Base-by-base conservation (phyloP, 2,113 vertebrate species). In the Ctenomys sociabilis region DNA sequence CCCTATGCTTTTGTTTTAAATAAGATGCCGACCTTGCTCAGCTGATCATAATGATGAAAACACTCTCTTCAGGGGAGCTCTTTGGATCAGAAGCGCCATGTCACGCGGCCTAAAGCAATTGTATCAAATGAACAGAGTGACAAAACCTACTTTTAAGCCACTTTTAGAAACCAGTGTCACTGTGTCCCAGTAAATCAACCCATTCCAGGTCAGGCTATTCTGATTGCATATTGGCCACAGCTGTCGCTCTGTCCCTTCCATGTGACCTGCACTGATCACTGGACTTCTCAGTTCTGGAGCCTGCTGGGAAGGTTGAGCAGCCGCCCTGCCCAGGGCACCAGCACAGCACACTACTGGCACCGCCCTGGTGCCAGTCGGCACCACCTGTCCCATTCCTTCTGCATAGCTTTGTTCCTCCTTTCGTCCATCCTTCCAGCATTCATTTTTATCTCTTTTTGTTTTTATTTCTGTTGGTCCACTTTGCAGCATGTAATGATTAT, bases 341-440 rank as follows among this genome's bases (percentile, higher is more conserved):
- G 45, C 12, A 26, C 28, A 26, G 0, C 28, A 21, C 2, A 28
- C 40, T 64, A 7, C 68, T 72, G 68, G 19, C 17, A 70, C n/a
- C n/a, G 26, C 10, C 24, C 43, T 10, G 3, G 22, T 2, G 22
- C 37, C 37, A 5, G 0, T 28, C 10, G 11, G 37, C 9, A 9
- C 26, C 73, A 28, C 0, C 11, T 77, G 73, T 16, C 73, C 73
- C 43, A 16, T 30, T 30, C 43, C 73, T 77, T 49, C 26, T 16
- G 43, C 13, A 45, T 30, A 45, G 12, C 5, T 43, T 73, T 40
- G 37, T 40, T 75, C 72, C 12, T 10, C 12, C 72, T 75, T 22
- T 43, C 72, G 13, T 28, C 40, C 72, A 49, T 4, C 49, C 43
- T 32, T 30, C 43, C 45, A 45, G 28, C 43, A 8, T 78, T 78